Evolutionary conservation across 2,888 invertebrate species (phyloP).

Genomic region (Zeuzera pyrina): DNA sequence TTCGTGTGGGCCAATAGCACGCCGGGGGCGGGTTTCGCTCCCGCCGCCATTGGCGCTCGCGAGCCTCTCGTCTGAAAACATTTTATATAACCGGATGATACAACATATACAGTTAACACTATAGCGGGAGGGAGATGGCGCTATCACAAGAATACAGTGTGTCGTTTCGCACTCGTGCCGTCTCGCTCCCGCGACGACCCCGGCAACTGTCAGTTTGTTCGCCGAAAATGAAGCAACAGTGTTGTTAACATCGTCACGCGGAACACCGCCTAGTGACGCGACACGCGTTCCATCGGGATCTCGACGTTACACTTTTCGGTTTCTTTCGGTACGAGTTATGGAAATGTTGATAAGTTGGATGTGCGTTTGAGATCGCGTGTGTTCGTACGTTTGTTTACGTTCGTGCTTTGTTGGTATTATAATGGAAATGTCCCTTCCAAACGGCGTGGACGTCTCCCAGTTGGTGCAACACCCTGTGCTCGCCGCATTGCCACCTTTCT

Average conservation of each 20-base stretch:
- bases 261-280: conserved; percentile 23
- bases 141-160: conserved; percentile 54
- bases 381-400: conserved; percentile 13
- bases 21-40: conserved; percentile 40
- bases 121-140: conserved; percentile 47
- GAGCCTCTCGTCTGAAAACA: conserved; percentile 58
- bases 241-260: conserved; percentile 46
- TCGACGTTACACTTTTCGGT: no score
- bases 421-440: conserved; percentile 84
- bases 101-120: conserved; percentile 71
- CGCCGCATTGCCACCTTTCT: conserved; percentile 89
- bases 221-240: conserved; percentile 65
- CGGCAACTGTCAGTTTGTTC: conserved; percentile 47
- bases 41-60: conserved; percentile 39
- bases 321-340: no score
- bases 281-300: no score
- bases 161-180: conserved; percentile 48
- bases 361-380: conserved; percentile 9
- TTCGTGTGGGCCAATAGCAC: conserved; percentile 42
- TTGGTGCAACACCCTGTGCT: conserved; percentile 89
- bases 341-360: no score
- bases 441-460: conserved; percentile 89
- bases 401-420: conserved; percentile 18
- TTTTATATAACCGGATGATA: conserved; percentile 72
- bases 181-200: conserved; percentile 36